phyloP scores from a whole-genome alignment of 2,113 vertebrate genomes.

The Oryzias javanicus region DNA sequence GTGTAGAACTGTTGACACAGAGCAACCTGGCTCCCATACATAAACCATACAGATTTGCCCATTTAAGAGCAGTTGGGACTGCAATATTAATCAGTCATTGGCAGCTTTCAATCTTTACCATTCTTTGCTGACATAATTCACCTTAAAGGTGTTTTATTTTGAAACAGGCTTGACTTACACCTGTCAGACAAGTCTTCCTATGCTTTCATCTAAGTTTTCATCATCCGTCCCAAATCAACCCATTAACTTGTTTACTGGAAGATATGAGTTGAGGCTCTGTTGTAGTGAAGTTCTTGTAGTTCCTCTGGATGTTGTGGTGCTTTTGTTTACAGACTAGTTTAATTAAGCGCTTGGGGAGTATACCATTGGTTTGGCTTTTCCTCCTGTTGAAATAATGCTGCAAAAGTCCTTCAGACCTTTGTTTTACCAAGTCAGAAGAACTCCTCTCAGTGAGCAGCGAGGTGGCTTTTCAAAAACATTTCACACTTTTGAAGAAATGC shows the following conservation, averaged over 20 bases:
- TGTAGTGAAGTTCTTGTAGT: not conserved
- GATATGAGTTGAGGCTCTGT: not conserved
- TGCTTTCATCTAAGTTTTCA: not conserved
- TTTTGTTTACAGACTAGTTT: slow-evolving; percentile 15
- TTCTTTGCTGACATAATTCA: too few species aligned
- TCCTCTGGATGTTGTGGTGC: not conserved
- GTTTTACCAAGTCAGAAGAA: not conserved
- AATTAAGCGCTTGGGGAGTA: slow-evolving; percentile 35
- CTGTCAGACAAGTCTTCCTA: too few species aligned
- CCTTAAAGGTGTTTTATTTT: too few species aligned
- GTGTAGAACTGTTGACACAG: too few species aligned
- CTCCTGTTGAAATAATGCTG: not conserved
- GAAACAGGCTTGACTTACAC: too few species aligned
- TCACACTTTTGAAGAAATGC: not conserved
- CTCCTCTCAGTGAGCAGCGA: not conserved
- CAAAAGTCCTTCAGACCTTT: not conserved
- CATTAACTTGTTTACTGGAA: slow-evolving; percentile 28
- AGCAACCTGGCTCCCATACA: too few species aligned
- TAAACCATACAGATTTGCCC: too few species aligned
- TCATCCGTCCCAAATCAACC: slow-evolving; percentile 12
- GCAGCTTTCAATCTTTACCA: too few species aligned
- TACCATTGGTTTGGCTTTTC: not conserved
- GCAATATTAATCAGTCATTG: too few species aligned
- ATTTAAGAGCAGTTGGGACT: too few species aligned
- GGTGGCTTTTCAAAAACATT: not conserved